These are phyloP conservation scores for Epinotia demarniana DNA, from an alignment of 2,888 invertebrate genomes.

Conservation along the genomic window DNA sequence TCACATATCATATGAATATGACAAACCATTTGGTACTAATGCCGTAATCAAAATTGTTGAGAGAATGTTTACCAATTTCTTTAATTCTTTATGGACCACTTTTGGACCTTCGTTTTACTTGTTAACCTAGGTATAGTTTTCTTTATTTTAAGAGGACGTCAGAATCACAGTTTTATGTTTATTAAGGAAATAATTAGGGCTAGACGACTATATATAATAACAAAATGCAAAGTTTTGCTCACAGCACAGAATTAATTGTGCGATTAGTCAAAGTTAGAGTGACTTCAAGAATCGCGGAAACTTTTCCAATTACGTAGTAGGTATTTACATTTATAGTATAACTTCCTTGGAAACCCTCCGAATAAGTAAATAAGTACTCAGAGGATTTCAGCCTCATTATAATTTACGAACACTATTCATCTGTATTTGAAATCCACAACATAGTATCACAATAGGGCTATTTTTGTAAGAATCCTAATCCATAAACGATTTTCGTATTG, in stretches of 20 bases:
- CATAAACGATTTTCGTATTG: constrained; percentile 37
- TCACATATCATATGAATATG: too few relatives aligned
- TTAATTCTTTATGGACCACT: too few relatives aligned
- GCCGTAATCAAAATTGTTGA: not conserved
- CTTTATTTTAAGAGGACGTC: not conserved
- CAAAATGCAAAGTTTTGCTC: constrained; percentile 1
- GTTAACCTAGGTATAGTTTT: not conserved
- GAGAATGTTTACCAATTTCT: too few relatives aligned
- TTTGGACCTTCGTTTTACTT: not conserved
- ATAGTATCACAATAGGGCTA: not conserved
- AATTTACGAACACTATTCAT: not conserved
- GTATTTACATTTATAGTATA: constrained; percentile 29
- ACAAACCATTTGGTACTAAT: not conserved
- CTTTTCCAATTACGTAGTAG: constrained; percentile 34
- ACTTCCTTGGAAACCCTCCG: not conserved
- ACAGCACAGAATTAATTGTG: constrained; percentile 10
- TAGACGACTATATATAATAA: not conserved
- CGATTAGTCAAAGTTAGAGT: constrained; percentile 29
- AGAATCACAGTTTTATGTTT: not conserved
- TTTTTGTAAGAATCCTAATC: constrained; percentile 18
- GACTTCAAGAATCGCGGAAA: constrained; percentile 27
- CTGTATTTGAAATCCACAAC: not conserved
- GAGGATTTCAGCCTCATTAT: not conserved
- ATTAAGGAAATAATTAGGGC: not conserved
- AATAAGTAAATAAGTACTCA: not conserved